Base-by-base conservation (phyloP, 2,113 vertebrate genomes). In the Candoia aspera region DNA sequence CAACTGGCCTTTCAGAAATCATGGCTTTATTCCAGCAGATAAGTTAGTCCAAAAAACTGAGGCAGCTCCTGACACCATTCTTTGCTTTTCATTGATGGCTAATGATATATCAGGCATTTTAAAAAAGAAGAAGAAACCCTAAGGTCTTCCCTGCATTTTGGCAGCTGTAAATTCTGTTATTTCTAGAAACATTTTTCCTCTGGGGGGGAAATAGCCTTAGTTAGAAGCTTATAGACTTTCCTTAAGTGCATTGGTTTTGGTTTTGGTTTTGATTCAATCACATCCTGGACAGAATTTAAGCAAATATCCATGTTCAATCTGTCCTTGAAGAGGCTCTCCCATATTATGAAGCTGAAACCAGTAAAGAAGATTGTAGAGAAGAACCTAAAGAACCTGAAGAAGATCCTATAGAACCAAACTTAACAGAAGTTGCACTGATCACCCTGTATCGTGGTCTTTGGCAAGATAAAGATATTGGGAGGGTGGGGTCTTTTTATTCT, bases 111-210 rank as follows among this genome's bases (percentile, higher is more conserved):
- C 57, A 8, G 5, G 83, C 42, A 60, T 10, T 6, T n/a, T n/a
- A n/a, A n/a, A 58, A 46, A 15, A 58, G 24, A 0, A 0, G 33
- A 58, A 29, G 2, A 49, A 33, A 0, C 0, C 1, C 5, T 12
- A 49, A 89, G 57, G 21, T 0, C 19, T 90, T 29, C 49, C 26
- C 49, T 94, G 55, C 26, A 1, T 4, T 59, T 89, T 12, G 12
- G 55, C 19, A 26, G 8, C 19, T 42, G 11, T 2, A 33, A 29
- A 87, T 3, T 54, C 84, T 33, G 2, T 68, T 55, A 54, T 12
- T 93, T 87, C 87, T 59, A 46, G 94, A 64, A 2, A 73, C 29
- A 6, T 42, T 37, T 54, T 84, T 24, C n/a, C 68, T 21, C 24
- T 0, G 5, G 92, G 4, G 2, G 21, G 49, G 1, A 8, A 60